Evolutionary conservation across 37 sponge, comb jelly and placozoan genomes (phyloP).

Genomic region (Beroe ovata): DNA sequence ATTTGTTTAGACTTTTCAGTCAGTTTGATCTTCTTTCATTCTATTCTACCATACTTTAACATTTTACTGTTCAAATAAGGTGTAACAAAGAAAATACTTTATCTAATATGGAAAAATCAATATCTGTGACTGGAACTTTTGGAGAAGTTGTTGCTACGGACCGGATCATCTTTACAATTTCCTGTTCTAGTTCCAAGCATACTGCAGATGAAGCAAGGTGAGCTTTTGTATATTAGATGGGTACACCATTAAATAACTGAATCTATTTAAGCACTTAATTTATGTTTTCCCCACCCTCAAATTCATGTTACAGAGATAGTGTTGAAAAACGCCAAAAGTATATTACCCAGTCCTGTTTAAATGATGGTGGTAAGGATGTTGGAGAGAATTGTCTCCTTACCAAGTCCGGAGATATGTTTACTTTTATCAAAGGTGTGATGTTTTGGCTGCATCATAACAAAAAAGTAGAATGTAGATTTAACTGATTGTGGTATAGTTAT

Average conservation of each 20-base stretch:
- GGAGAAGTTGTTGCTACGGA: conserved; percentile 50
- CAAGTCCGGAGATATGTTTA: conserved; percentile 53
- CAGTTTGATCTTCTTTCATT: too few relatives aligned
- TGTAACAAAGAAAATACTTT: too few relatives aligned
- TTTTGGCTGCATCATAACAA: too few relatives aligned
- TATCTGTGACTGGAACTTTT: conserved; percentile 12
- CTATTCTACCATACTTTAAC: too few relatives aligned
- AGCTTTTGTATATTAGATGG: too few relatives aligned
- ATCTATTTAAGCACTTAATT: too few relatives aligned
- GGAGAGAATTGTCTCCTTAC: conserved; percentile 26
- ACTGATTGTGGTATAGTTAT: too few relatives aligned
- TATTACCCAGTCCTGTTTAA: conserved; percentile 42
- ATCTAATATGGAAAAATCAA: conserved; percentile 44
- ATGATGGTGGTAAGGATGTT: conserved; percentile 62
- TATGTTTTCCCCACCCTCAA: too few relatives aligned
- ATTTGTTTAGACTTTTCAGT: too few relatives aligned
- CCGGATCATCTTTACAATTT: conserved; percentile 37
- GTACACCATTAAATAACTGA: too few relatives aligned
- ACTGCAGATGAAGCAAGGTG: conserved; percentile 59
- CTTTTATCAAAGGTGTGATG: conserved; percentile 49
- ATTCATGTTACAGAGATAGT: conserved; percentile 28
- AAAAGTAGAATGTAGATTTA: too few relatives aligned
- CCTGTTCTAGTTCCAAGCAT: conserved; percentile 17
- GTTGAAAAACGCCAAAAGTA: conserved; percentile 55
- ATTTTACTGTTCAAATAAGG: background rate